phyloP scores from a whole-genome alignment of 1,140 invertebrate genomes.

The Drosophila sproati region DNA sequence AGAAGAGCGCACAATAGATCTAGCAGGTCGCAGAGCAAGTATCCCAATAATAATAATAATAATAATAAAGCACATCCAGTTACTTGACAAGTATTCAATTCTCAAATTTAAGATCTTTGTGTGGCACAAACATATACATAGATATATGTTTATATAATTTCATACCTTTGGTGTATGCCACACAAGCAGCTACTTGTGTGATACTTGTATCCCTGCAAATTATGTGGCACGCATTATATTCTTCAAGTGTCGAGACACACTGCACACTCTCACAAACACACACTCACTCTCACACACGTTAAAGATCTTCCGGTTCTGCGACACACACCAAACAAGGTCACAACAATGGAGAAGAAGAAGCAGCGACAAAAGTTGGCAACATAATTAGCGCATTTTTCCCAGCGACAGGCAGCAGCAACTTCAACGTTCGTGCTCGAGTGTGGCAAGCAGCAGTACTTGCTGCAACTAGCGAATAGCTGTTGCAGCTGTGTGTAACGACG shows the following conservation, averaged over 20 bases:
- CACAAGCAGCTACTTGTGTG: not conserved
- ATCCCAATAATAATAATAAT: too few species aligned
- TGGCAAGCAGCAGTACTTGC: slow-evolving; percentile 17
- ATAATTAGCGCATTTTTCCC: slow-evolving; percentile 79
- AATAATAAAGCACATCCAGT: too few species aligned
- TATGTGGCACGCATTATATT: not conserved
- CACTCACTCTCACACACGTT: not conserved
- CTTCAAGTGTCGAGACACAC: slow-evolving; percentile 7
- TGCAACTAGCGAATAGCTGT: too few species aligned
- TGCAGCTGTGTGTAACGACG: not conserved
- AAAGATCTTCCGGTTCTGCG: not conserved
- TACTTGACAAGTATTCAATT: too few species aligned
- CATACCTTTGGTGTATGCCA: too few species aligned
- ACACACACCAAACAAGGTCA: slow-evolving; percentile 60
- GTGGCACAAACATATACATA: too few species aligned
- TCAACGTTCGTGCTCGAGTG: slow-evolving; percentile 56
- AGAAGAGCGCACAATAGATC: too few species aligned
- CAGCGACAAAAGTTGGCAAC: slow-evolving; percentile 47
- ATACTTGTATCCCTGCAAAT: not conserved
- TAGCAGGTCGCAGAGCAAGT: too few species aligned
- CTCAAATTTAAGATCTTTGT: too few species aligned
- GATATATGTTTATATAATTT: too few species aligned
- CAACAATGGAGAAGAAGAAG: slow-evolving; percentile 37
- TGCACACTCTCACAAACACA: not conserved
- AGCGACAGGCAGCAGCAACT: slow-evolving; percentile 41